Conservation (phyloP, 2,113 vertebrate species). For the Otus sunia region DNA sequence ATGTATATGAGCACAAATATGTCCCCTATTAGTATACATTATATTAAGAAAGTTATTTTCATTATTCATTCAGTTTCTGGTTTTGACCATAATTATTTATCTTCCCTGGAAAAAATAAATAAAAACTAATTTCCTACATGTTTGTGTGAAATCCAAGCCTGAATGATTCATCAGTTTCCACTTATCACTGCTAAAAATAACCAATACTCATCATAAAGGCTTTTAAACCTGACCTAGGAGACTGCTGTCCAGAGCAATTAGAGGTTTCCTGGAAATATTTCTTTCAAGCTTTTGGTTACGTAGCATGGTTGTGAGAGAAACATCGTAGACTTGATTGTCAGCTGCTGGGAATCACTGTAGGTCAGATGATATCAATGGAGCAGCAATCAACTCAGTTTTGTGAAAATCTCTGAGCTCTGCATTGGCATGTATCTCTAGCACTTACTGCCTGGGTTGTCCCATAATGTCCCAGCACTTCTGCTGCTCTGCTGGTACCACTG, state of each 20-base stretch:
- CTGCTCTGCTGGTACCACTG: background rate
- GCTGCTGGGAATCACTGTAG: background rate
- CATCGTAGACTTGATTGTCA: background rate
- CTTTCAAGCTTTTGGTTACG: background rate
- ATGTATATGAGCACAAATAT: background rate
- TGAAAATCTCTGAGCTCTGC: background rate
- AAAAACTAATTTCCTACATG: background rate
- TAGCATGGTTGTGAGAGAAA: background rate
- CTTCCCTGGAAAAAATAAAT: background rate
- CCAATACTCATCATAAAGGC: background rate
- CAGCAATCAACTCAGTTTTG: background rate
- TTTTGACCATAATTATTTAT: background rate
- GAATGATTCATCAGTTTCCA: background rate
- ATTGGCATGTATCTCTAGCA: rapidly evolving
- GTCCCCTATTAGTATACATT: background rate
- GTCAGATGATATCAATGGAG: background rate
- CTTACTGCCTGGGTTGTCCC: background rate
- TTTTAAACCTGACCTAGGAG: background rate
- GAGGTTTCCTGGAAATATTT: background rate
- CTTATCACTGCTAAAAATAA: background rate
- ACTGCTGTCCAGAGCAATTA: background rate
- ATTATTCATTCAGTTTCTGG: background rate
- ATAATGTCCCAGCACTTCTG: background rate
- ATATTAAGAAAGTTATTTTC: background rate
- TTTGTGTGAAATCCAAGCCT: background rate